These are phyloP conservation scores for Galendromus occidentalis DNA, from an alignment of 1,140 invertebrate species.

Conservation along the genomic window DNA sequence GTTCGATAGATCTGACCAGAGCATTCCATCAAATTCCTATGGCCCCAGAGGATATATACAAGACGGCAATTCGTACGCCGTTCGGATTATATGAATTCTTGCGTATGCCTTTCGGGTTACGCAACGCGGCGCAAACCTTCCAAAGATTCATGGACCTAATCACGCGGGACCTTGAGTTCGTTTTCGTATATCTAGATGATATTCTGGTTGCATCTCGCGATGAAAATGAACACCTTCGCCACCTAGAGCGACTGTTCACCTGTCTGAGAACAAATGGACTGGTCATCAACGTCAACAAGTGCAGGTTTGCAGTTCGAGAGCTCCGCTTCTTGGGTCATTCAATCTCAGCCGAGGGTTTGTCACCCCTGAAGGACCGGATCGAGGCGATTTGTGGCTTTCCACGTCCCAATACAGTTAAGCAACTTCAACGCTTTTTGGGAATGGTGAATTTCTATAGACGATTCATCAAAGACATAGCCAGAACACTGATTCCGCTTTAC, in stretches of 20 bases:
- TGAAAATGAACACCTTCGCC: slow-evolving; percentile 12
- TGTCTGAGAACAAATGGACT: slow-evolving; percentile 21
- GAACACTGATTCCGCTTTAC: slow-evolving; percentile 13
- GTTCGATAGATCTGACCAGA: slow-evolving; percentile 16
- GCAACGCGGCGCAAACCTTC: slow-evolving; percentile 29
- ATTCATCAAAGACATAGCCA: slow-evolving; percentile 22
- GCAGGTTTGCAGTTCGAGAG: not conserved
- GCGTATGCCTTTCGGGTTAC: slow-evolving; percentile 29
- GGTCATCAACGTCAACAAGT: slow-evolving; percentile 20
- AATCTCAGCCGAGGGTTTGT: slow-evolving; percentile 22
- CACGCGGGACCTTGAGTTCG: slow-evolving; percentile 21
- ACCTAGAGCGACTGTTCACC: slow-evolving; percentile 25
- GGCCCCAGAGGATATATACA: slow-evolving; percentile 7
- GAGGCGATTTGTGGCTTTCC: slow-evolving; percentile 25
- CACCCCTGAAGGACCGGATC: slow-evolving; percentile 23
- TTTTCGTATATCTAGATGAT: slow-evolving; percentile 19
- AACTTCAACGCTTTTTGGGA: slow-evolving; percentile 25
- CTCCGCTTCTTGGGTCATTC: slow-evolving; percentile 24
- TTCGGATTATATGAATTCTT: slow-evolving; percentile 18
- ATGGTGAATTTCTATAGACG: slow-evolving; percentile 27
- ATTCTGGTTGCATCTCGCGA: not conserved
- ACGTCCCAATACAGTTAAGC: slow-evolving; percentile 22
- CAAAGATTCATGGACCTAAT: slow-evolving; percentile 33
- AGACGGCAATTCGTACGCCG: slow-evolving; percentile 19
- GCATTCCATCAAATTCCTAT: slow-evolving; percentile 18